A percentile compares a stretch with the other conserved stretches of the same genome.
These are phyloP conservation scores for Toxostoma redivivum DNA, from an alignment of 2,113 vertebrate genomes.

Conservation along the genomic window DNA sequence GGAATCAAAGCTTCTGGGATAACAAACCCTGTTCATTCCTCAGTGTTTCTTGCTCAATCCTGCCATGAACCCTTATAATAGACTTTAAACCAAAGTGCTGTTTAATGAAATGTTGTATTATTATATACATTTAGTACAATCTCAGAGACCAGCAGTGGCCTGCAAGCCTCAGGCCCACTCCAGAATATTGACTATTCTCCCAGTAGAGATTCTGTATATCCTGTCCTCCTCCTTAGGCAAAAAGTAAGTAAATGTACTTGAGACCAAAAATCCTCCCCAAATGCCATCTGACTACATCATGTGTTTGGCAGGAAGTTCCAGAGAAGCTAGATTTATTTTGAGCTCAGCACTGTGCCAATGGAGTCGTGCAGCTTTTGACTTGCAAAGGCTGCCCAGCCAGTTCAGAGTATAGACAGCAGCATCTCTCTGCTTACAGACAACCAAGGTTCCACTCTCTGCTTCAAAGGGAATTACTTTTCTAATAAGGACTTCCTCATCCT, in stretches of 20 bases:
- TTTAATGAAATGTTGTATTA: background rate
- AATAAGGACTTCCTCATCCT: background rate
- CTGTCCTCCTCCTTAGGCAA: background rate
- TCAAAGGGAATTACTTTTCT: background rate
- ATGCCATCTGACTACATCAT: constrained; percentile 31
- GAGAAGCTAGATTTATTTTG: constrained; percentile 10
- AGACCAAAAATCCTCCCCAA: background rate
- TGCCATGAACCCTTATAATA: background rate
- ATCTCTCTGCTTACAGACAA: background rate
- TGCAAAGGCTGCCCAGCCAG: background rate
- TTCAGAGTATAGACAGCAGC: background rate
- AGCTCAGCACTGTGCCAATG: constrained; percentile 11
- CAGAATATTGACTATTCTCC: background rate
- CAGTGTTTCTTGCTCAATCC: background rate
- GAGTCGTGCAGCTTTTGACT: background rate
- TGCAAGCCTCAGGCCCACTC: background rate
- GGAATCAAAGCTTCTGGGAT: background rate
- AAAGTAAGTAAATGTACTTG: background rate
- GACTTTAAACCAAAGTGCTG: background rate
- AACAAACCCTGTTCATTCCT: background rate
- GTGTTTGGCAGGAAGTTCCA: constrained; percentile 3
- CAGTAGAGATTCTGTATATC: background rate
- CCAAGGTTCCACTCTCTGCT: background rate
- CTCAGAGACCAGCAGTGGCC: background rate
- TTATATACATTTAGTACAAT: background rate